Evolutionary conservation across 2,113 vertebrate species (phyloP).

Genomic region (Ellobius talpinus): DNA sequence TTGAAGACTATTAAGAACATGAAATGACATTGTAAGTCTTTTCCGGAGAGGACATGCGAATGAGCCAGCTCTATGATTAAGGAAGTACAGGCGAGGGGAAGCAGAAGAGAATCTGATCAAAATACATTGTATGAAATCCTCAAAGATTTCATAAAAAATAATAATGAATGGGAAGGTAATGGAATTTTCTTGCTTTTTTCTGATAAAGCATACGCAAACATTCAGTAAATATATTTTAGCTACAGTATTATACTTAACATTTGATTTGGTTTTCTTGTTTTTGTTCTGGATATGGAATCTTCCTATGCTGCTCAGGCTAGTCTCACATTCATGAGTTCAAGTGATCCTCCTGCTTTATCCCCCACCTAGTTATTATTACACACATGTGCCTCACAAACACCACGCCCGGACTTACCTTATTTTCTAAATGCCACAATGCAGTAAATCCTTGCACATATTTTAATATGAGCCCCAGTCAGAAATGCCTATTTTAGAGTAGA

Average conservation of each 20-base stretch:
- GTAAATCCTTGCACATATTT: neutral
- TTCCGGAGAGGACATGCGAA: neutral
- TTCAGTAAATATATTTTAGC: neutral
- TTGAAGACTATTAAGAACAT: neutral
- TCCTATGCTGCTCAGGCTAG: neutral
- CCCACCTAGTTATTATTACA: neutral
- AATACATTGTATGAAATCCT: neutral
- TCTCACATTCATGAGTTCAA: neutral
- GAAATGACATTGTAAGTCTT: neutral
- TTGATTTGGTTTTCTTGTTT: neutral
- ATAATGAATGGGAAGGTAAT: neutral
- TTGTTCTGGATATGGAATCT: neutral
- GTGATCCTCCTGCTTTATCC: neutral
- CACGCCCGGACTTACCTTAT: neutral
- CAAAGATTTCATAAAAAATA: neutral
- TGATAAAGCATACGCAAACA: neutral
- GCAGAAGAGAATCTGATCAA: neutral
- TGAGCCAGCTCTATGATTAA: neutral
- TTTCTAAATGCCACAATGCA: constrained; percentile 19
- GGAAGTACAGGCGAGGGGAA: neutral
- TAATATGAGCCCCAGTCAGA: constrained; percentile 26
- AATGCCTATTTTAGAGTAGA: constrained; percentile 25
- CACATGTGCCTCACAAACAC: too few species aligned
- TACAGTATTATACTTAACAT: neutral
- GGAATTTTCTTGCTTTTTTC: neutral